Conservation (phyloP, 1,140 invertebrate species). For the Meloidogyne exigua region DNA sequence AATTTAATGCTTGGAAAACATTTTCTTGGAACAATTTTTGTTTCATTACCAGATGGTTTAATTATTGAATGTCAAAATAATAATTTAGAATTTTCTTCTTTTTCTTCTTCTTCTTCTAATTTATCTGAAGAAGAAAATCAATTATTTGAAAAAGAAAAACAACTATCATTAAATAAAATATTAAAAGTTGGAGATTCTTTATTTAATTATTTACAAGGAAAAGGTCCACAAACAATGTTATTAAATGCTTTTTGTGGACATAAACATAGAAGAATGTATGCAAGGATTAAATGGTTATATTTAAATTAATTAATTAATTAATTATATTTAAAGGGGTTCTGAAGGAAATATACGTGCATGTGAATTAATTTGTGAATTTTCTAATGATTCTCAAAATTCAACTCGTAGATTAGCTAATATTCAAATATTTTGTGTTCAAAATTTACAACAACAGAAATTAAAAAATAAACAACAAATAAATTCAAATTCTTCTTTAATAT, state of each 20-base stretch:
- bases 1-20: background rate
- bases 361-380: conserved; percentile 44
- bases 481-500: conserved; percentile 24
- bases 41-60: conserved; percentile 27
- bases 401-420: conserved; percentile 38
- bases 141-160: background rate
- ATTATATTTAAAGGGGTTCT: background rate
- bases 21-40: conserved; percentile 12
- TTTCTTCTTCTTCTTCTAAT: background rate
- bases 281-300: conserved; percentile 50
- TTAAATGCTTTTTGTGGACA: conserved; percentile 54
- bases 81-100: too few relatives aligned
- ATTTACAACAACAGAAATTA: conserved; percentile 9
- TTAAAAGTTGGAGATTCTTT: conserved; percentile 32
- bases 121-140: background rate
- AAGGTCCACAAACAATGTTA: conserved; percentile 51
- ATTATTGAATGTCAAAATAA: conserved; percentile 19
- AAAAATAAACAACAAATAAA: conserved; percentile 5
- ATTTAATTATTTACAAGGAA: conserved; percentile 41
- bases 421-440: conserved; percentile 41
- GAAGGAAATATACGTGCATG: conserved; percentile 27
- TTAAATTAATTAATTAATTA: background rate
- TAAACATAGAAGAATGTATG: conserved; percentile 53
- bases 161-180: conserved; percentile 2
- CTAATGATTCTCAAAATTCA: conserved; percentile 22